These are phyloP conservation scores for Vulpes lagopus DNA, from an alignment of 2,113 vertebrate species.

Conservation along the genomic window DNA sequence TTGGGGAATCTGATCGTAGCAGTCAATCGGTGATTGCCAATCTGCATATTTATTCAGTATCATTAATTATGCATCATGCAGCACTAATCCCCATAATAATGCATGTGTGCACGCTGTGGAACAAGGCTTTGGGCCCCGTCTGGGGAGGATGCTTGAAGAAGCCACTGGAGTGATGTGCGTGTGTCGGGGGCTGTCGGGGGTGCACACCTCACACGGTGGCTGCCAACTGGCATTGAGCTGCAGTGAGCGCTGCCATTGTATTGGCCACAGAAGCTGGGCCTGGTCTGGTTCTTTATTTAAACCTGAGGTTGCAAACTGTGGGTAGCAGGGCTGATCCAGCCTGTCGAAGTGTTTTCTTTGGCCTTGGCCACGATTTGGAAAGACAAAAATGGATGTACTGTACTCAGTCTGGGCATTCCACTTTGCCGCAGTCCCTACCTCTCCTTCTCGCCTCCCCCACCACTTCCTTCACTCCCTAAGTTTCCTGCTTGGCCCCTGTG, in stretches of 20 bases:
- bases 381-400: background rate
- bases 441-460: background rate
- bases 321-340: background rate
- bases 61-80: conserved; percentile 86
- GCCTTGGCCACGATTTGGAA: background rate
- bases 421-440: background rate
- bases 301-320: background rate
- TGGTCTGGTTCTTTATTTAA: background rate
- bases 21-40: conserved; percentile 85
- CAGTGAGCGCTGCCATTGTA: rapidly evolving
- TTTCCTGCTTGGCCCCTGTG: background rate
- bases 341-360: background rate
- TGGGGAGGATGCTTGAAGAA: conserved; percentile 73
- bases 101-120: conserved; percentile 75
- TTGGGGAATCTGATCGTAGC: conserved; percentile 78
- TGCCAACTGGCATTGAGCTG: background rate
- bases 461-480: no score
- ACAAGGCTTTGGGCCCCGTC: conserved; percentile 61
- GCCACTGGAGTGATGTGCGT: conserved; percentile 40
- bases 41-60: conserved; percentile 87
- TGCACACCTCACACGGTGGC: rapidly evolving
- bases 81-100: conserved; percentile 81
- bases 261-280: background rate
- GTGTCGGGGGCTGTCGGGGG: no score
- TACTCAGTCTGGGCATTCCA: background rate